Evolutionary conservation across 2,797 vertebrate genomes (phyloP), one percentile per base, ranked within the genome.

Genomic region (Dallia pectoralis): DNA sequence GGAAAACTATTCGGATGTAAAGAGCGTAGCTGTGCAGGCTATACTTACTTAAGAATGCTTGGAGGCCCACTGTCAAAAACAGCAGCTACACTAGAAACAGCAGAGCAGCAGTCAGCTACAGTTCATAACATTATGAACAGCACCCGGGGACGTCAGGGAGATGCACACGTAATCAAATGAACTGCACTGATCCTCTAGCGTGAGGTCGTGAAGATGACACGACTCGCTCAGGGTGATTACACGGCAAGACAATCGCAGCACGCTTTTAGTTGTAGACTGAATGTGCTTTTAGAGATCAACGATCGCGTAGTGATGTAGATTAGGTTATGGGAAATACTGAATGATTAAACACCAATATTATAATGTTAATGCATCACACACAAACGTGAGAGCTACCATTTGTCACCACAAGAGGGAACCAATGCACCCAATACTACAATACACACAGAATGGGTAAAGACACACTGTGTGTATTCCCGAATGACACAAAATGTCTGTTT

Each of bases 401-500:
- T 74, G 40, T 69, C 19, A 74, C 87, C 92, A 91, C 89, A 83
- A 89, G 93, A 77, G 86, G 93, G 89, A 1, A 77, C 76, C 78
- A 76, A 75, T 36, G 77, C 22, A 71, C 84, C 59, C 63, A 77
- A 0, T 32, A n/a, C 27, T n/a, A 22, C 44, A 15, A 12, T 49
- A 18, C 56, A 29, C 29, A 56, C 49, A 18, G 49, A 32, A 56
- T 22, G 8, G 1, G 53, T 25, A 59, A 11, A 59, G 47, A 69
- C 14, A 18, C 27, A 56, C n/a, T 2, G 18, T 6, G 56, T 36
- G 49, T 36, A 18, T 56, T 56, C 14, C 19, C n/a, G 68, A 33
- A 4, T 22, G 25, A 61, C 30, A 29, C 33, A 18, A 71, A 65
- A 44, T 63, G 56, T 74, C 49, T 74, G 29, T 62, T 44, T 70